phyloP scores from a whole-genome alignment of 2,797 vertebrate species.

The Neosilurus hyrtlii region DNA sequence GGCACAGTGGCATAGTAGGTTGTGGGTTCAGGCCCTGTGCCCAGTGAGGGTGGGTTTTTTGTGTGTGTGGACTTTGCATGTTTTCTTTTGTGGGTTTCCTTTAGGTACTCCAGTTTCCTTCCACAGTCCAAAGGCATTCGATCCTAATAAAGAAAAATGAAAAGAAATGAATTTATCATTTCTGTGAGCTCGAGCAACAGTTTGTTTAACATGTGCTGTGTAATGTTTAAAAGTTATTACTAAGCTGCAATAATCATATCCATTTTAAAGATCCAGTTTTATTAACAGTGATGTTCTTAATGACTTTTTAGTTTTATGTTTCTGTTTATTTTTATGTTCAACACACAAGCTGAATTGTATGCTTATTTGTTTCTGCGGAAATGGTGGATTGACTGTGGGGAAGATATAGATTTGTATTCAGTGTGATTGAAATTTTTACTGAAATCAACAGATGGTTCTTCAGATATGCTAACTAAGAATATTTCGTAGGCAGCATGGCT shows the following conservation, averaged over 20 bases:
- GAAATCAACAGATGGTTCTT: neutral
- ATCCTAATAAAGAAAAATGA: too few relatives aligned
- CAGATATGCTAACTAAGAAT: neutral
- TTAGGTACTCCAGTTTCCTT: too few relatives aligned
- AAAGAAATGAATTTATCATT: too few relatives aligned
- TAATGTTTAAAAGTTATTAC: neutral
- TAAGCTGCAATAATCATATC: too few relatives aligned
- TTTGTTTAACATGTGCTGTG: neutral
- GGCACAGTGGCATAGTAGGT: too few relatives aligned
- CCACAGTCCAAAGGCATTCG: too few relatives aligned
- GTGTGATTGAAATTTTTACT: too few relatives aligned
- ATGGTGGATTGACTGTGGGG: neutral
- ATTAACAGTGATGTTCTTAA: neutral
- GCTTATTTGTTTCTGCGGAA: neutral
- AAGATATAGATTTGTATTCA: neutral
- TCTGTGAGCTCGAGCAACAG: neutral
- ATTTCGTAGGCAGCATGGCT: constrained; percentile 85
- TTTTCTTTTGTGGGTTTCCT: too few relatives aligned
- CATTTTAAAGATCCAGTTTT: neutral
- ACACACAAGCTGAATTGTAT: neutral
- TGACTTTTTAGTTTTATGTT: neutral
- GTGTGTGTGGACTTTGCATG: too few relatives aligned
- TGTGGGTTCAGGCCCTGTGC: too few relatives aligned
- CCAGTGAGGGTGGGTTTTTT: too few relatives aligned
- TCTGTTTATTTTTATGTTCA: neutral